Conservation (phyloP, 2,113 vertebrate genomes). For the Pedionomus torquatus region DNA sequence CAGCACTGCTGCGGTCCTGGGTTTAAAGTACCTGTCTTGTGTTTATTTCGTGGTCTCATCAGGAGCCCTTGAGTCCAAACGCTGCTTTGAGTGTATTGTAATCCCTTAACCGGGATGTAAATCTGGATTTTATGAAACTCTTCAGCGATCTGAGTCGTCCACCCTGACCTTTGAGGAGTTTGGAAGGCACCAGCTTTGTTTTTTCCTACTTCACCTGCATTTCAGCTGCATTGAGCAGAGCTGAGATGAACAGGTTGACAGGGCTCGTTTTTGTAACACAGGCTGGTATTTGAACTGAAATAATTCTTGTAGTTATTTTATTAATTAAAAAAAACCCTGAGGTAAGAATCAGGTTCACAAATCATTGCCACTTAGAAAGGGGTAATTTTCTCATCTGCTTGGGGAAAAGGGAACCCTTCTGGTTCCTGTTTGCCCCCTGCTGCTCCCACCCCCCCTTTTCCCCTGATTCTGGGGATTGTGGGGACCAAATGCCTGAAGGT, state of each 20-base stretch:
- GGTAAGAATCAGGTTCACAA: neutral
- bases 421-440: neutral
- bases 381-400: neutral
- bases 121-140: neutral
- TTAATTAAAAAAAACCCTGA: neutral
- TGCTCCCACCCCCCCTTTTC: neutral
- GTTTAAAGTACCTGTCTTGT: neutral
- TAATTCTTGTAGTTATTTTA: neutral
- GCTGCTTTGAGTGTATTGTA: neutral
- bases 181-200: neutral
- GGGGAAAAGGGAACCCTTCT: neutral
- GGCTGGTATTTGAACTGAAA: neutral
- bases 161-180: neutral
- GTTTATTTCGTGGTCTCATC: neutral
- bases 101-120: neutral
- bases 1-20: neutral
- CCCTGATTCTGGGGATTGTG: accelerated
- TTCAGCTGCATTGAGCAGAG: neutral
- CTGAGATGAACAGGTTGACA: neutral
- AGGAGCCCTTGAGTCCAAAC: neutral
- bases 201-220: neutral
- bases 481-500: neutral
- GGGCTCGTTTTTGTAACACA: neutral
- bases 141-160: neutral
- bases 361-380: no score